Evolutionary conservation across 2,888 invertebrate genomes (phyloP).

Genomic region (Philereme transversata): DNA sequence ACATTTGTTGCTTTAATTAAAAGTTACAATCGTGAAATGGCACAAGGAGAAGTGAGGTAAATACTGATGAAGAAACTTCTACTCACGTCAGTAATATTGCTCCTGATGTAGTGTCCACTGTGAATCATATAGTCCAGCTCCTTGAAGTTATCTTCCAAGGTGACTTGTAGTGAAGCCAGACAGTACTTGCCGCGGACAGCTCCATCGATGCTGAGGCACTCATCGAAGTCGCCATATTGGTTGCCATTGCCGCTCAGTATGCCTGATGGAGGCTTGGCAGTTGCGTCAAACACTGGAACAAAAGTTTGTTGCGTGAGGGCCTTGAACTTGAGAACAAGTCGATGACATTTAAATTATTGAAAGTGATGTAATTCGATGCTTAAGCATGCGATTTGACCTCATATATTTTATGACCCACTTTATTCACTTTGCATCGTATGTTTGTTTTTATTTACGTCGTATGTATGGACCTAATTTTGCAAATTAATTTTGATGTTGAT

Average conservation of each 20-base stretch:
- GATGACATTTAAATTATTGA: neutral
- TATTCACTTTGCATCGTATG: no score
- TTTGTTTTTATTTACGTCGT: no score
- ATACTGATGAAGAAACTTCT: neutral
- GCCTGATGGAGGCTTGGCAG: conserved; percentile 87
- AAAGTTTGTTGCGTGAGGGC: conserved; percentile 22
- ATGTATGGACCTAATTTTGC: no score
- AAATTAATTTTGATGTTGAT: no score
- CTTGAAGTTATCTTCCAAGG: conserved; percentile 55
- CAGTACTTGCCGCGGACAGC: conserved; percentile 87
- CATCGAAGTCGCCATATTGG: conserved; percentile 88
- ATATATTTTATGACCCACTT: no score
- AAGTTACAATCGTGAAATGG: no score
- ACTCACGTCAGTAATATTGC: conserved; percentile 83
- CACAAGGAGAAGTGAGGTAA: no score
- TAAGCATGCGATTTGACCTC: no score
- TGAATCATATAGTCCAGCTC: conserved; percentile 75
- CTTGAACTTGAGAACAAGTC: conserved; percentile 4
- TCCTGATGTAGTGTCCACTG: conserved; percentile 80
- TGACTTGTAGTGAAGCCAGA: conserved; percentile 82
- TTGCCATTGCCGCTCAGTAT: conserved; percentile 87
- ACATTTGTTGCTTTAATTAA: no score
- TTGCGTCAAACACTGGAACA: conserved; percentile 88
- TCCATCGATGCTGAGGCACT: conserved; percentile 83
- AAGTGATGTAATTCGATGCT: no score